Evolutionary conservation across 2,888 invertebrate genomes (phyloP), one percentile per base, ranked within the genome.

Genomic region (Drosophila mulleri): DNA sequence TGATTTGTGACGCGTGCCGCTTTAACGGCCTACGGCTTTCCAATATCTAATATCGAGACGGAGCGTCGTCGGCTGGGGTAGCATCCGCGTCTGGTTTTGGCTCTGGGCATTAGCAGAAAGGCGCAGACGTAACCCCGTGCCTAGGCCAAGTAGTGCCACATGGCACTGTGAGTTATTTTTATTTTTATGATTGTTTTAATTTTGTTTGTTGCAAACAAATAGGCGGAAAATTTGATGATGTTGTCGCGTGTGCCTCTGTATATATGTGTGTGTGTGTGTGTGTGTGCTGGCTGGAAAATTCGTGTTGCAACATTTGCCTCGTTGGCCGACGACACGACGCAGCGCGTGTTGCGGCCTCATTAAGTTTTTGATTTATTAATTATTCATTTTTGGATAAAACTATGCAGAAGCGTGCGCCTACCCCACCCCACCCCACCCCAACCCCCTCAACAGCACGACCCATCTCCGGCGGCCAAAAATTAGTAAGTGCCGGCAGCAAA

Each of bases 361-460:
- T 88, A 88, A 88, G 84, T 89, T 90, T 69, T 75, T 89, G 90
- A 88, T 88, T 88, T 89, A 88, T 89, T 88, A 88, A 86, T 88
- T 90, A 84, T 88, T 76, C 88, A 88, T 72, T 72, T 76, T 50
- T 18, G 26, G 65, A 29, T 57, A 58, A 61, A 79, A 70, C 73
- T 80, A 76, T 66, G 72, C 72, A 67, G 64, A 35, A 69, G 61
- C 64, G 76, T 76, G 76, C 57, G 61, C 58, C 5, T 3, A 5
- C 44, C 20, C 8, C 11, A 18, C 42, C 2, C 41, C 20, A 12
- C 18, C 23, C n/a, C n/a, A n/a, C n/a, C n/a, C n/a, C n/a, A n/a
- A n/a, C n/a, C n/a, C n/a, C n/a, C n/a, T n/a, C n/a, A n/a, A n/a
- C n/a, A n/a, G 12, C 14, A 1, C 29, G 29, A 16, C 47, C 26